Conservation (phyloP, 2,797 vertebrate species). For the Echiichthys vipera region DNA sequence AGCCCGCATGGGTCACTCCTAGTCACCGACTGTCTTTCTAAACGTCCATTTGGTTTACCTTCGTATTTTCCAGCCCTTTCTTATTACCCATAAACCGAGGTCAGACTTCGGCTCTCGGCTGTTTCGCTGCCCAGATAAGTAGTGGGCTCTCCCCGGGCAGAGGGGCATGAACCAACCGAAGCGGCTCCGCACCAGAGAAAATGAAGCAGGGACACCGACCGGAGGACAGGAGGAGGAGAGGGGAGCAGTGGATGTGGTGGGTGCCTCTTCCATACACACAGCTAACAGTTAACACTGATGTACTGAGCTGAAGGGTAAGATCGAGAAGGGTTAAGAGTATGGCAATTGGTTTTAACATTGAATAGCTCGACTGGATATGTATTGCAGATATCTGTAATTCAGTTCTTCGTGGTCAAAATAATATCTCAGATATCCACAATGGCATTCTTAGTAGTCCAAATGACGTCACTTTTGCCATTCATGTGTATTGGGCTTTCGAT, state of each 20-base stretch:
- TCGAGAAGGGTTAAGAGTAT: too few species aligned
- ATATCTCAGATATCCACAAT: too few species aligned
- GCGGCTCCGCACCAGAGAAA: constrained; percentile 32
- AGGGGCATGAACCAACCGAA: constrained; percentile 45
- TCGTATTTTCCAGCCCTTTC: not conserved
- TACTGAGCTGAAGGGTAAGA: not conserved
- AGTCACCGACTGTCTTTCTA: not conserved
- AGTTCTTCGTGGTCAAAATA: too few species aligned
- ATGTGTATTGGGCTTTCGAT: too few species aligned
- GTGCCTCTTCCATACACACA: constrained; percentile 11
- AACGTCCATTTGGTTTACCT: fast-evolving
- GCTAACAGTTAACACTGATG: not conserved
- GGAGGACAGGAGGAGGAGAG: not conserved
- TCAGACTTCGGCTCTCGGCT: not conserved
- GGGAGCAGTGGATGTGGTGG: constrained; percentile 68
- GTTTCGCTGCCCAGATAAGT: not conserved
- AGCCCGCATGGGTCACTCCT: not conserved
- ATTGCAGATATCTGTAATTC: too few species aligned
- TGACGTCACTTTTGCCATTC: too few species aligned
- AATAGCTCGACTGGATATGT: too few species aligned
- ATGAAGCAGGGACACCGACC: not conserved
- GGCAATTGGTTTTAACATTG: too few species aligned
- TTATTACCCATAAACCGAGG: too few species aligned
- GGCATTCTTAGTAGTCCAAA: too few species aligned
- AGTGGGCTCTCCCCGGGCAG: too few species aligned